Evolutionary conservation across 2,113 vertebrate species (phyloP).

Genomic region (Diphyllodes magnificus): DNA sequence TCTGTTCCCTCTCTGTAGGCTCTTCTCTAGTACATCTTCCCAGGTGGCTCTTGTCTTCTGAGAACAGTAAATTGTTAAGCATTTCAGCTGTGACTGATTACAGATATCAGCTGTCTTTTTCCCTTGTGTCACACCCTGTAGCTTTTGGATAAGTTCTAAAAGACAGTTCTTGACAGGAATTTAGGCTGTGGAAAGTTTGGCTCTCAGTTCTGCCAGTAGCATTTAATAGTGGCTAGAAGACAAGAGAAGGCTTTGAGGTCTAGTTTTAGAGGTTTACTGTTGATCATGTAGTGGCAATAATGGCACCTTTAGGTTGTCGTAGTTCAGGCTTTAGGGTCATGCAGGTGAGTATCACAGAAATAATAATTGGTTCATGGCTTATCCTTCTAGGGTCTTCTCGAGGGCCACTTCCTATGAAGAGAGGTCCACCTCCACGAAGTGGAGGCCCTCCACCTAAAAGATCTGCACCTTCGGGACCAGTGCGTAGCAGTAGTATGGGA

Average conservation of each 20-base stretch:
- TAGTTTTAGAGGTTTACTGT: neutral
- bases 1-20: neutral
- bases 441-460: constrained; percentile 94
- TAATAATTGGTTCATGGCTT: neutral
- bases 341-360: neutral
- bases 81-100: neutral
- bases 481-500: constrained; percentile 82
- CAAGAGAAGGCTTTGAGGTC: neutral
- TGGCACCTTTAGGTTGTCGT: neutral
- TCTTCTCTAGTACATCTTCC: constrained; percentile 25
- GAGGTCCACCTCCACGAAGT: constrained; percentile 90
- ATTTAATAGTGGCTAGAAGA: neutral
- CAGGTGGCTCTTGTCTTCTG: constrained; percentile 20
- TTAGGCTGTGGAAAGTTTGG: neutral
- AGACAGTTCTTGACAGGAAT: neutral
- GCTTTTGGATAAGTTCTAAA: neutral
- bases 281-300: neutral
- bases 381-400: constrained; percentile 80
- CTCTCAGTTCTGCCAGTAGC: neutral
- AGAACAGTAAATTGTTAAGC: neutral
- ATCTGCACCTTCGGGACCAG: constrained; percentile 88
- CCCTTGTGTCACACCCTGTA: neutral
- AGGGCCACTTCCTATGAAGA: constrained; percentile 93
- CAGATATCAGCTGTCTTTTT: neutral
- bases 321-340: neutral